phyloP scores from a whole-genome alignment of 1,140 invertebrate species.

The Pachyrhynchus sulphureomaculatus region DNA sequence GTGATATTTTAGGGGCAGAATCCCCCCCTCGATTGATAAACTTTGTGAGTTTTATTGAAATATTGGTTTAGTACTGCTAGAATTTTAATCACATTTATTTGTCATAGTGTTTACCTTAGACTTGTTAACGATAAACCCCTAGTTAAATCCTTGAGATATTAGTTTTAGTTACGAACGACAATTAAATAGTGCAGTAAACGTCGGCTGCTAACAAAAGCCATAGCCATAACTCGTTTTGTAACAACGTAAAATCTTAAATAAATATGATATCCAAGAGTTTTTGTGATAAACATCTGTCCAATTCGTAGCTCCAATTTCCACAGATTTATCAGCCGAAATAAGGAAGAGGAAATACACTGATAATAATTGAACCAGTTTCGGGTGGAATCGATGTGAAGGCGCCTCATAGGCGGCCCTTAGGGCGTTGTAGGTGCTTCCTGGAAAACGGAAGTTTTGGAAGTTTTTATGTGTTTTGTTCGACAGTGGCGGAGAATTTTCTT shows the following conservation, averaged over 20 bases:
- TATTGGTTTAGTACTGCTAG: too few species aligned
- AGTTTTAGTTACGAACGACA: too few species aligned
- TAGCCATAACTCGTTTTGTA: too few species aligned
- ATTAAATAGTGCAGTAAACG: too few species aligned
- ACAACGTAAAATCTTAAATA: background rate
- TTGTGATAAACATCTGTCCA: constrained; percentile 1
- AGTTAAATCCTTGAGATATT: too few species aligned
- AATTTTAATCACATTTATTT: too few species aligned
- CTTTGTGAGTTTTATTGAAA: too few species aligned
- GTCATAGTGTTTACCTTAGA: too few species aligned
- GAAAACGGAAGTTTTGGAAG: background rate
- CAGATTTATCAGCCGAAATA: background rate
- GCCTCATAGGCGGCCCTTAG: background rate
- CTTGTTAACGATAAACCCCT: too few species aligned
- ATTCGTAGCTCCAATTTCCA: background rate
- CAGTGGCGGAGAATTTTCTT: background rate
- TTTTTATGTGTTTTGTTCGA: constrained; percentile 2
- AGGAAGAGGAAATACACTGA: constrained; percentile 1
- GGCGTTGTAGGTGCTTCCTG: background rate
- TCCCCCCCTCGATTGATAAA: too few species aligned
- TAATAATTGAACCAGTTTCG: constrained; percentile 6
- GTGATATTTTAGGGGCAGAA: too few species aligned
- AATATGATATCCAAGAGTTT: background rate
- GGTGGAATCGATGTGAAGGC: background rate
- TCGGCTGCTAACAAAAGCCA: too few species aligned